These are phyloP conservation scores for Campoplex nolae DNA, from an alignment of 2,888 invertebrate species.

Conservation along the genomic window DNA sequence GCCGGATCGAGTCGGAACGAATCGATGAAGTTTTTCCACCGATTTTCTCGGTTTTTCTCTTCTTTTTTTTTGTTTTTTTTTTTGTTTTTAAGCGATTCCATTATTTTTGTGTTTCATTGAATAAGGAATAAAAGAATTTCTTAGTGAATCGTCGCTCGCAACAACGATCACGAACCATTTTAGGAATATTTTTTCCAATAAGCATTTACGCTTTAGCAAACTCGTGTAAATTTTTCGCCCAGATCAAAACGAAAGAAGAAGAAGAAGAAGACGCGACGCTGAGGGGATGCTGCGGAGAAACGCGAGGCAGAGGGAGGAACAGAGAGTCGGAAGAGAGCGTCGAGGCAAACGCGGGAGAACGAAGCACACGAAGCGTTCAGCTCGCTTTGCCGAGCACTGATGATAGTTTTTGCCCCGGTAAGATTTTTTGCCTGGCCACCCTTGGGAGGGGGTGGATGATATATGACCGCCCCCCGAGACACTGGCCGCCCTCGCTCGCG, in stretches of 20 bases:
- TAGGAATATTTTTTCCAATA: not conserved
- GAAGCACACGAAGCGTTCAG: slow-evolving; percentile 79
- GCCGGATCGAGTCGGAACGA: not conserved
- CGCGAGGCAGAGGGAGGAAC: slow-evolving; percentile 12
- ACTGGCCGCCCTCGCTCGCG: slow-evolving; percentile 72
- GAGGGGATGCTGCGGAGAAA: slow-evolving; percentile 61
- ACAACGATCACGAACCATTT: not conserved
- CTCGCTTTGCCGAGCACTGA: slow-evolving; percentile 83
- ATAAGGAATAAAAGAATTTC: not conserved
- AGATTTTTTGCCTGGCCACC: slow-evolving; percentile 81
- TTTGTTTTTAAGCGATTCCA: not conserved
- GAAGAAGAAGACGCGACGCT: slow-evolving; percentile 2
- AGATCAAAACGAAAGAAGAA: not conserved
- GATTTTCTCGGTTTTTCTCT: not conserved
- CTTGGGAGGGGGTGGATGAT: slow-evolving; percentile 82
- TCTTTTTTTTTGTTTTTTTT: not conserved
- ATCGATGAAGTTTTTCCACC: not conserved
- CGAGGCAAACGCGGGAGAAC: slow-evolving; percentile 58
- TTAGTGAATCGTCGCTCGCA: not conserved
- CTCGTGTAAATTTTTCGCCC: slow-evolving; percentile 28
- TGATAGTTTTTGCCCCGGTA: slow-evolving; percentile 83
- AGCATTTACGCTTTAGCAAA: not conserved
- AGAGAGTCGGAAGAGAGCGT: slow-evolving; percentile 63
- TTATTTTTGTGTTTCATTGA: not conserved
- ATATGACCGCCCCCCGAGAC: slow-evolving; percentile 84